Base-by-base conservation (phyloP, 2,888 invertebrate species). In the Linnaemya vulpina region DNA sequence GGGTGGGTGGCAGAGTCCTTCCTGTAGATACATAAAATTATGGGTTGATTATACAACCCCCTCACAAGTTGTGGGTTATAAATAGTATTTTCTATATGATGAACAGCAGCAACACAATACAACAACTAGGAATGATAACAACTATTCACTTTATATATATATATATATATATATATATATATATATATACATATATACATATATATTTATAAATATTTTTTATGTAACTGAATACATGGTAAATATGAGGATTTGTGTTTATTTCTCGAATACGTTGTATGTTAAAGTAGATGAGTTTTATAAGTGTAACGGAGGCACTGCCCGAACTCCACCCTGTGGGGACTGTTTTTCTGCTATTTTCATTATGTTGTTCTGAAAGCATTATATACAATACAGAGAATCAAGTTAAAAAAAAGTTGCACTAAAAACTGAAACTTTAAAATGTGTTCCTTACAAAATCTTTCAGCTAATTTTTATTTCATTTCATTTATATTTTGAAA, bases 1-100 rank as follows among this genome's bases (percentile, higher is more conserved):
- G 88, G 88, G 87, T 84, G 86, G 84, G 60, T 80, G 83, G 58
- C 10, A 17, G 58, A 8, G 38, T 51, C 7, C 11, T 17, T 51
- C 7, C 11, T 17, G 13, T 67, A 46, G 49, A 49, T 73, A 11
- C 15, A 10, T 22, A 13, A 5, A 43, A 9, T 22, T 22, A 51
- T 67, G 62, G 73, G 25, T 15, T 58, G 55, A 62, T 68, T 30
- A 55, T 51, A 60, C 20, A 58, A 75, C 63, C 74, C 73, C 82
- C 82, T 65, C 70, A 71, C 38, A 38, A 70, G 62, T 58, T 55
- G 30, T 60, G 60, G 53, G 38, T 22, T 76, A 76, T 25, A 76
- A 71, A 51, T 68, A 74, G 35, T 65, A 62, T 55, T 77, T 65
- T 79, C 13, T 67, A 55, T 68, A 70, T 53, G 62, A 77, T 40